Evolutionary conservation across 1,140 invertebrate species (phyloP).

Genomic region (Tyrophagus putrescentiae): DNA sequence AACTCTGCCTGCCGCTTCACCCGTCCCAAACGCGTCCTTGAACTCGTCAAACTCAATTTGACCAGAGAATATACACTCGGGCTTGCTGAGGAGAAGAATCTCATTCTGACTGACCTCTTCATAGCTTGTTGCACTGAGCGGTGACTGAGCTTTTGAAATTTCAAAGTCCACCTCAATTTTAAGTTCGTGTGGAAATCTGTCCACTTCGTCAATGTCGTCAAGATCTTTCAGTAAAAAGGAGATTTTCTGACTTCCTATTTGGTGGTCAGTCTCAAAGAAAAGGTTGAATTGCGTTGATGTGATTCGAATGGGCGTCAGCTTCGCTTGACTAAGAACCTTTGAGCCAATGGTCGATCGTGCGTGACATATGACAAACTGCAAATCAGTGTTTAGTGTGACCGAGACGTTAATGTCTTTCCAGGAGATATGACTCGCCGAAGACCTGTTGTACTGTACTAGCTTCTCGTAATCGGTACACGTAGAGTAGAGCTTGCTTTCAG

Average conservation of each 20-base stretch:
- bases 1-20: slow-evolving; percentile 20
- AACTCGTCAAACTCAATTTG: slow-evolving; percentile 13
- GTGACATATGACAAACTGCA: slow-evolving; percentile 64
- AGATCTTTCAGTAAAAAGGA: slow-evolving; percentile 47
- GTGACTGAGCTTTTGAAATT: neutral
- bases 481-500: slow-evolving; percentile 62
- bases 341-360: slow-evolving; percentile 41
- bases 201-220: slow-evolving; percentile 58
- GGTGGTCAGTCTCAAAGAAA: neutral
- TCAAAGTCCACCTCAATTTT: slow-evolving; percentile 33
- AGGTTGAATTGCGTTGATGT: slow-evolving; percentile 12
- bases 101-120: neutral
- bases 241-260: neutral
- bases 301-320: slow-evolving; percentile 4
- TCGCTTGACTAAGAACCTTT: slow-evolving; percentile 13
- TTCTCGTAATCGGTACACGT: slow-evolving; percentile 75
- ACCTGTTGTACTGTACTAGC: slow-evolving; percentile 38
- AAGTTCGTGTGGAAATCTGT: slow-evolving; percentile 65
- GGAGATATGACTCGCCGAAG: neutral
- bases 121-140: neutral
- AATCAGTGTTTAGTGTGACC: slow-evolving; percentile 39
- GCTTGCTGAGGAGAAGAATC: neutral
- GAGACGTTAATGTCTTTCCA: slow-evolving; percentile 1
- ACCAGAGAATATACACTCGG: slow-evolving; percentile 10
- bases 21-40: neutral